phyloP scores from a whole-genome alignment of 2,888 invertebrate genomes.

The Leptinotarsa peninsularis region DNA sequence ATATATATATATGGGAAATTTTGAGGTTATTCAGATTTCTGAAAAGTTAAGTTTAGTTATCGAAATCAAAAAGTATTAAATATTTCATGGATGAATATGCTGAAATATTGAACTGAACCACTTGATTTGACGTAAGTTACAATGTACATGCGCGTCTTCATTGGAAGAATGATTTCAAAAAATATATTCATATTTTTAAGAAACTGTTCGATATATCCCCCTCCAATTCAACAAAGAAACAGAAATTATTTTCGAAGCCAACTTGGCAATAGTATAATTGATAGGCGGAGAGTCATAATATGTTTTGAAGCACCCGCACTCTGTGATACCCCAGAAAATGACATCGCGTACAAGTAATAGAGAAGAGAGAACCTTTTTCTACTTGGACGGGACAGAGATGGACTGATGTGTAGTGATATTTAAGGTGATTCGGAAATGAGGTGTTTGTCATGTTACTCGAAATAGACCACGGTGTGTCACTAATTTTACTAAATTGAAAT shows the following conservation, averaged over 20 bases:
- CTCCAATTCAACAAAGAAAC: slow-evolving; percentile 41
- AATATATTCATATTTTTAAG: too few species aligned
- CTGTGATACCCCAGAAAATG: slow-evolving; percentile 1
- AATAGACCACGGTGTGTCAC: slow-evolving; percentile 38
- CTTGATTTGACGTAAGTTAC: too few species aligned
- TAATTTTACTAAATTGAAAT: slow-evolving; percentile 36
- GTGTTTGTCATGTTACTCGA: slow-evolving; percentile 37
- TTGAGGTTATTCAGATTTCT: too few species aligned
- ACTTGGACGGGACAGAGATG: slow-evolving; percentile 5
- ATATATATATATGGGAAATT: too few species aligned
- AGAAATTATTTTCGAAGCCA: slow-evolving; percentile 44
- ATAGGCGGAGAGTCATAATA: slow-evolving; percentile 49
- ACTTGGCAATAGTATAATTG: slow-evolving; percentile 55
- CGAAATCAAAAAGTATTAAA: too few species aligned
- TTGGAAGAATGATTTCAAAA: too few species aligned
- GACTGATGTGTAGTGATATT: slow-evolving; percentile 29
- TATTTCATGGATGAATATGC: too few species aligned
- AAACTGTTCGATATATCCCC: too few species aligned
- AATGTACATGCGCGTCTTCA: too few species aligned
- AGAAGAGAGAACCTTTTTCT: not conserved
- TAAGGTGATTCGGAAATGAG: slow-evolving; percentile 41
- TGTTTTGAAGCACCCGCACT: slow-evolving; percentile 51
- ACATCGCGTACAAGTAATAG: not conserved
- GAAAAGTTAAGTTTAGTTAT: too few species aligned
- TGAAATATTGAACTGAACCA: too few species aligned